These are phyloP conservation scores for Oryzaephilus surinamensis DNA, from an alignment of 1,140 invertebrate species.

Conservation along the genomic window DNA sequence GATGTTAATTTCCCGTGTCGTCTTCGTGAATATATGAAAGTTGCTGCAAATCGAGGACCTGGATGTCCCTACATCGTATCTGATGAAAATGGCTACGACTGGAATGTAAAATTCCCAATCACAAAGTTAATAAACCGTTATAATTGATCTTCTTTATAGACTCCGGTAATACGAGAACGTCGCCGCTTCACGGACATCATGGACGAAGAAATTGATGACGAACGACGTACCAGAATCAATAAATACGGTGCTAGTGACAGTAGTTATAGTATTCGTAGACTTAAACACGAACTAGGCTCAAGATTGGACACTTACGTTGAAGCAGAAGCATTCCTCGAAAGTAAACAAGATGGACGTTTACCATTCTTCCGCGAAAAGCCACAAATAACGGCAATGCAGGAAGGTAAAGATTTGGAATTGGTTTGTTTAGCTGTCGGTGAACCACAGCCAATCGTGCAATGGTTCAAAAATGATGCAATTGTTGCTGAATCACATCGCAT, in stretches of 20 bases:
- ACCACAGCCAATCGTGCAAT: conserved; percentile 83
- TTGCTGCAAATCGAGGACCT: conserved; percentile 63
- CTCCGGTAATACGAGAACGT: conserved; percentile 78
- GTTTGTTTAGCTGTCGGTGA: conserved; percentile 80
- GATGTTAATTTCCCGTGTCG: conserved; percentile 88
- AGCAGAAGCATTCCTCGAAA: conserved; percentile 71
- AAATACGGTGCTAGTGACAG: conserved; percentile 61
- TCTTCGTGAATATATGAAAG: conserved; percentile 86
- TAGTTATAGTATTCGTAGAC: conserved; percentile 53
- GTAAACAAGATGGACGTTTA: conserved; percentile 63
- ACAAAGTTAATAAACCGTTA: conserved; percentile 3
- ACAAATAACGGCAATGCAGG: conserved; percentile 63
- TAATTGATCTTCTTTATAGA: conserved; percentile 39
- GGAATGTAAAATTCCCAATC: conserved; percentile 47
- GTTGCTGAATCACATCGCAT: conserved; percentile 68
- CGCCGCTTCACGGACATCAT: conserved; percentile 87
- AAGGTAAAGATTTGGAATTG: conserved; percentile 66
- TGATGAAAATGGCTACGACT: conserved; percentile 61
- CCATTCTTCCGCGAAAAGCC: conserved; percentile 79
- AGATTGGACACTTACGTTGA: conserved; percentile 71
- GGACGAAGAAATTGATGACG: conserved; percentile 93
- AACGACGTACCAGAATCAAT: conserved; percentile 67
- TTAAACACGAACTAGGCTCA: conserved; percentile 71
- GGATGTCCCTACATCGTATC: conserved; percentile 50
- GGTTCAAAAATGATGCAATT: conserved; percentile 90